Conservation (phyloP, 2,797 vertebrate species). For the Odontamblyopus rebecca region DNA sequence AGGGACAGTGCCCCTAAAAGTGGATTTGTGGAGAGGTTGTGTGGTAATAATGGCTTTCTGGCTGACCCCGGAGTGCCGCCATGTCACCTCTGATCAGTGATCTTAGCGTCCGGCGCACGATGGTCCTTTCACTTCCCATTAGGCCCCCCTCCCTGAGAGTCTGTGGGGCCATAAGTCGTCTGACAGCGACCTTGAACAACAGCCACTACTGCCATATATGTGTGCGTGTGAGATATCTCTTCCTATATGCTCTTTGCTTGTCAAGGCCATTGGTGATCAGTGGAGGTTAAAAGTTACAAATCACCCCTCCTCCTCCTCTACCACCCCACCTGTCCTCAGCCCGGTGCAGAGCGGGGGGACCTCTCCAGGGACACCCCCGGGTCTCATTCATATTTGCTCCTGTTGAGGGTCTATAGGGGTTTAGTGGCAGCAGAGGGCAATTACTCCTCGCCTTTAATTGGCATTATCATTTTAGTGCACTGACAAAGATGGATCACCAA, state of each 20-base stretch:
- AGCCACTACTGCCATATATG: constrained; percentile 17
- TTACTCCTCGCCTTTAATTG: constrained; percentile 94
- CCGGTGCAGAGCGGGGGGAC: constrained; percentile 21
- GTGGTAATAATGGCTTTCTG: constrained; percentile 53
- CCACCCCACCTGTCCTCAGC: constrained; percentile 55
- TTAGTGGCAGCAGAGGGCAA: constrained; percentile 79
- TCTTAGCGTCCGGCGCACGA: constrained; percentile 64
- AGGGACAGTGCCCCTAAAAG: constrained; percentile 57
- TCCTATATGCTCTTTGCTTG: constrained; percentile 43
- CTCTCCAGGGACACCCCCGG: constrained; percentile 51
- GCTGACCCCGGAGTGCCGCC: constrained; percentile 59
- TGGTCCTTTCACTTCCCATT: constrained; percentile 74
- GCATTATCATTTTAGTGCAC: constrained; percentile 91
- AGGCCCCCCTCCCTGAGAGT: constrained; percentile 59
- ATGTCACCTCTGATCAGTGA: constrained; percentile 75
- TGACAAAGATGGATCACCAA: constrained; percentile 92
- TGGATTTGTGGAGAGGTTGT: constrained; percentile 58
- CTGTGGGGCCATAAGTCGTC: constrained; percentile 67
- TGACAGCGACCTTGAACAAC: constrained; percentile 71
- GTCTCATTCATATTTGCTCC: constrained; percentile 83
- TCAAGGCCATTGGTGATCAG: constrained; percentile 81
- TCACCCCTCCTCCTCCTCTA: constrained; percentile 61
- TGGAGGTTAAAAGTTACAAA: constrained; percentile 80
- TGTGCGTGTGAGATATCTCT: constrained; percentile 50
- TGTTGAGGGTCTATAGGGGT: constrained; percentile 73